These are phyloP conservation scores for Acrossocheilus wenchowensis DNA, from an alignment of 2,797 vertebrate species.

Conservation along the genomic window DNA sequence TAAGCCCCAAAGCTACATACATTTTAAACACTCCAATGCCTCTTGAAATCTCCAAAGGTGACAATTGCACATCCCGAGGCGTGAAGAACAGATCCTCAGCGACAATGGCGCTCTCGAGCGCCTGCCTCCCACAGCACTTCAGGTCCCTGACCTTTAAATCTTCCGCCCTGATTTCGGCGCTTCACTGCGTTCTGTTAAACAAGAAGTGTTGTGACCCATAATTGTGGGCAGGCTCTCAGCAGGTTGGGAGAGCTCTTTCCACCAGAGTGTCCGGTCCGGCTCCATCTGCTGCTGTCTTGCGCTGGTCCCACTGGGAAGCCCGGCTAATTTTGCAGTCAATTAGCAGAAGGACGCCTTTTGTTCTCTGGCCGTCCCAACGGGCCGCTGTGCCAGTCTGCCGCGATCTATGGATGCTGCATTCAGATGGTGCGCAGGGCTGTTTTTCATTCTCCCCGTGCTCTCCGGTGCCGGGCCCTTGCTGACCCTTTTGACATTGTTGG, in stretches of 20 bases:
- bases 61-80: conserved; percentile 17
- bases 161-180: conserved; percentile 74
- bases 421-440: conserved; percentile 80
- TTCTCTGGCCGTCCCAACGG: conserved; percentile 86
- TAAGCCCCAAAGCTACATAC: not conserved
- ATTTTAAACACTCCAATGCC: not conserved
- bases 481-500: conserved; percentile 92
- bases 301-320: conserved; percentile 86
- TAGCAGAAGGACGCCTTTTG: conserved; percentile 98
- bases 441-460: conserved; percentile 72
- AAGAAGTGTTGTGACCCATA: conserved; percentile 90
- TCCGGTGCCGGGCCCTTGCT: conserved; percentile 55
- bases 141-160: conserved; percentile 76
- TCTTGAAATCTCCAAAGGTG: conserved; percentile 20
- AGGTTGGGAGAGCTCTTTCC: conserved; percentile 84
- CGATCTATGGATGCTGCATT: conserved; percentile 72
- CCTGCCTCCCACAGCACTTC: conserved; percentile 9
- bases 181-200: conserved; percentile 87
- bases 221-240: conserved; percentile 89
- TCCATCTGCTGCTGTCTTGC: conserved; percentile 93
- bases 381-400: conserved; percentile 82
- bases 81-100: not conserved
- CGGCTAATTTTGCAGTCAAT: conserved; percentile 99
- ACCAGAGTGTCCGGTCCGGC: conserved; percentile 82
- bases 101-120: not conserved